A percentile compares a stretch with the other conserved stretches of the same genome.
Conservation (phyloP, 2,113 vertebrate genomes). For the Ibidorhyncha struthersii region DNA sequence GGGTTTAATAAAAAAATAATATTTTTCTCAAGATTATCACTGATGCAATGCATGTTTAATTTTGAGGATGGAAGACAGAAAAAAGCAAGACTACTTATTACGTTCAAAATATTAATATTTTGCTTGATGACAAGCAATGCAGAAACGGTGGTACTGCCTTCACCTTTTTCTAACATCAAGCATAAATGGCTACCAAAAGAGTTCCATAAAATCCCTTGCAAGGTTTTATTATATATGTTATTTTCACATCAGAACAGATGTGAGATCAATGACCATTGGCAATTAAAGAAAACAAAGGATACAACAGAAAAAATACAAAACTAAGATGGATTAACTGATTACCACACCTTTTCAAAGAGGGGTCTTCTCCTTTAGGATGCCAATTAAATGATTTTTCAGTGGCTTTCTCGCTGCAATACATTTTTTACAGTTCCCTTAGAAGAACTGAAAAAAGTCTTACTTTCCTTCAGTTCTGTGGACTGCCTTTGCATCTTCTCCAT, state of each 20-base stretch:
- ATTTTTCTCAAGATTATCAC: neutral
- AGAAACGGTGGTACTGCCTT: neutral
- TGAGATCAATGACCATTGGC: neutral
- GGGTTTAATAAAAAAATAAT: neutral
- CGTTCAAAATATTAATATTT: neutral
- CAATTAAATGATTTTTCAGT: neutral
- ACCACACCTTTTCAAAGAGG: neutral
- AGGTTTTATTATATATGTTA: neutral
- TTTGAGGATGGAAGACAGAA: neutral
- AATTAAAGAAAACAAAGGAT: neutral
- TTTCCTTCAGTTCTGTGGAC: neutral
- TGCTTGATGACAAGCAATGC: neutral
- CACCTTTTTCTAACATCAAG: neutral
- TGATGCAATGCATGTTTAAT: neutral
- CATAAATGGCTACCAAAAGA: neutral
- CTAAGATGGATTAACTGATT: neutral
- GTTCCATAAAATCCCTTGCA: neutral
- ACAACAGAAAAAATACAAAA: fast-evolving
- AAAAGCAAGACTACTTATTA: neutral
- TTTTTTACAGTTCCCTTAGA: neutral
- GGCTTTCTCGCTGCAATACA: neutral
- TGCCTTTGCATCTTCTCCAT: neutral
- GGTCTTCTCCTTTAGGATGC: neutral
- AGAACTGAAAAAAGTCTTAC: neutral
- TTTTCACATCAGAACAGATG: too few relatives aligned